These are phyloP conservation scores for Mactra quadrangularis DNA, from an alignment of 1,140 invertebrate genomes.

Conservation along the genomic window DNA sequence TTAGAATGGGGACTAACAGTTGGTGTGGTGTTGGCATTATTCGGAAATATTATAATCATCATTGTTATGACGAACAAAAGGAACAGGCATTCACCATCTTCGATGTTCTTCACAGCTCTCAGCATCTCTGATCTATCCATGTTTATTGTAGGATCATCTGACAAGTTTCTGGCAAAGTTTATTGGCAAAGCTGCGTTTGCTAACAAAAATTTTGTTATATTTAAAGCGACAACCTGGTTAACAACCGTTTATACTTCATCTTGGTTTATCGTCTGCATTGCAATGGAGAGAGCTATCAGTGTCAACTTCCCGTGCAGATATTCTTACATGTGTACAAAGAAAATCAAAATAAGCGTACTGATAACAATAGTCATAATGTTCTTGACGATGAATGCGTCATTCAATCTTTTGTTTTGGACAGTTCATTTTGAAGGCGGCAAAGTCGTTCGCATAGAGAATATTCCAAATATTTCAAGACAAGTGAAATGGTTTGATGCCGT, in stretches of 20 bases:
- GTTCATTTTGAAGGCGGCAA: not conserved
- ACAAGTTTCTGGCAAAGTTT: not conserved
- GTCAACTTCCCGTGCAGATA: not conserved
- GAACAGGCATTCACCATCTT: not conserved
- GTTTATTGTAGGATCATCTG: not conserved
- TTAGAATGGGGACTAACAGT: not conserved
- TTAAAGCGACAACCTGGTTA: not conserved
- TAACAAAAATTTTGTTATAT: not conserved
- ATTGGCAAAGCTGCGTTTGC: too few relatives aligned
- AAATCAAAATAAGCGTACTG: not conserved
- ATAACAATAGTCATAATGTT: not conserved
- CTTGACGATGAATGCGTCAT: not conserved
- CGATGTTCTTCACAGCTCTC: not conserved
- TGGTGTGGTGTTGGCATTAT: not conserved
- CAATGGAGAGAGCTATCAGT: conserved; percentile 1
- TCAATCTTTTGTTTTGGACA: not conserved
- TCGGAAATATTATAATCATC: not conserved
- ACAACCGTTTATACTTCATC: not conserved
- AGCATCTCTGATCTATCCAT: not conserved
- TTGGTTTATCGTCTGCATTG: not conserved
- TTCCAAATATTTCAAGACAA: not conserved
- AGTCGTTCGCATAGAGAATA: not conserved
- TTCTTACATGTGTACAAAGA: not conserved
- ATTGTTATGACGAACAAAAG: not conserved
- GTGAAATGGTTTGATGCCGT: not conserved